Conservation (phyloP, 2,888 invertebrate species). For the Zygaena filipendulae region DNA sequence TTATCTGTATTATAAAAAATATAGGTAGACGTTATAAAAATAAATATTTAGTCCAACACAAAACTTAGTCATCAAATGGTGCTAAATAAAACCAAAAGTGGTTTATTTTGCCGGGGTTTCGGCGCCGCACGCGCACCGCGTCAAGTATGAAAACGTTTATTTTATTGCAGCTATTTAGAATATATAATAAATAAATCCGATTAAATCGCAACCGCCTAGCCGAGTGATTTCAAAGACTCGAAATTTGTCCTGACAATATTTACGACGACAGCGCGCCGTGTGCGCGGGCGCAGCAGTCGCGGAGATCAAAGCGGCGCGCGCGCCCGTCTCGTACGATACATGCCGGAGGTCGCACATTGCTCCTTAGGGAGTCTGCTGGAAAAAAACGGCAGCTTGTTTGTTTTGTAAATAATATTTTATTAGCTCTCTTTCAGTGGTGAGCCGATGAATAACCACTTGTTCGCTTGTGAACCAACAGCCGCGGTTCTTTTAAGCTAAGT, state of each 20-base stretch:
- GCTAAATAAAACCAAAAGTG: too few species aligned
- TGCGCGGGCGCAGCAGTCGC: conserved; percentile 26
- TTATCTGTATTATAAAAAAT: too few species aligned
- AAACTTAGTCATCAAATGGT: too few species aligned
- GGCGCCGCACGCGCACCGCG: too few species aligned
- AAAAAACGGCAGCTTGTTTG: conserved; percentile 44
- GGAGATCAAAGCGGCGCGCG: conserved; percentile 21
- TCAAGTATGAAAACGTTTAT: background rate
- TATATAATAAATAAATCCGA: conserved; percentile 52
- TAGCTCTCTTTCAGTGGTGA: conserved; percentile 22
- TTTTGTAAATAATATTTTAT: conserved; percentile 60
- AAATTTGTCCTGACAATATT: conserved; percentile 63
- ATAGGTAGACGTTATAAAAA: too few species aligned
- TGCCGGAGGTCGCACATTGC: conserved; percentile 46
- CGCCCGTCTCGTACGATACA: conserved; percentile 27
- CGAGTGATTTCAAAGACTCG: conserved; percentile 51
- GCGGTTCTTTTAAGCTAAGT: too few species aligned
- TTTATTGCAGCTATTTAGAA: conserved; percentile 26
- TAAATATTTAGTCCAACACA: too few species aligned
- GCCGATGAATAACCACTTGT: conserved; percentile 11
- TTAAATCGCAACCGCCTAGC: conserved; percentile 33
- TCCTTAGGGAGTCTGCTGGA: conserved; percentile 45
- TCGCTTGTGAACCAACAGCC: too few species aligned
- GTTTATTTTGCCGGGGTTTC: too few species aligned
- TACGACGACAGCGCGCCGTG: conserved; percentile 34